Base-by-base conservation (phyloP, 2,888 invertebrate genomes). In the Caenorhabditis sp. region DNA sequence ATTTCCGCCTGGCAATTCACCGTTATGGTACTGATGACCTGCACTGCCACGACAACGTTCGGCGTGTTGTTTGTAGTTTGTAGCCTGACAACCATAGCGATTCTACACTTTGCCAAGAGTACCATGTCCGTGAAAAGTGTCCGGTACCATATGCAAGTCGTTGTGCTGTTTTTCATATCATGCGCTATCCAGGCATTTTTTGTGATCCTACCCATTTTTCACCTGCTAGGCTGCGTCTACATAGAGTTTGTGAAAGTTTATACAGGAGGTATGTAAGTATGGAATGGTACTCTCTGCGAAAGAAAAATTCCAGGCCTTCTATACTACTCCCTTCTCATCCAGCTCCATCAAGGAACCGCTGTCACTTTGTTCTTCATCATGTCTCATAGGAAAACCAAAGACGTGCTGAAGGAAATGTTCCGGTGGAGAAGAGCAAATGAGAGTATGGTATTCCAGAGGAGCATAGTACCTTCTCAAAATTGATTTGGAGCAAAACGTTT, bases 181-280 rank as follows among this genome's bases (percentile, higher is more conserved):
- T 72, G 72, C 15, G 72, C 56, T 13, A 72, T 72, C 32, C 72
- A 72, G 47, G 72, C 72, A 0, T 72, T 72, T 37, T 72, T 72
- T 26, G 72, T 72, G 22, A 65, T 72, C 13, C 72, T 72, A 8
- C 72, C 72, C 22, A 58, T 72, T 13, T 1, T 72, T 18, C 72
- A 72, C 32, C 35, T 72, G 22, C 37, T 72, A 0, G 13, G 64
- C 6, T 65, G 72, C 37, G 65, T 72, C 22, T 72, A 72, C 24
- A 65, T 58, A 9, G 72, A 72, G 32, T 72, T 72, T 13, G 13
- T 72, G 4, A 72, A 65, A 50, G 37, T 37, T 11, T 58, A 72
- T 37, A 72, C 72, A 3, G 72, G 72, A 18, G 72, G 72, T 72
- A 26, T n/a, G 26, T 26, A 32, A 32, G 5, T 9, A 5, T 32